A percentile compares a stretch with the other conserved stretches of the same genome.
Evolutionary conservation across 2,113 vertebrate genomes (phyloP).

Genomic region (Erpornis zantholeuca): DNA sequence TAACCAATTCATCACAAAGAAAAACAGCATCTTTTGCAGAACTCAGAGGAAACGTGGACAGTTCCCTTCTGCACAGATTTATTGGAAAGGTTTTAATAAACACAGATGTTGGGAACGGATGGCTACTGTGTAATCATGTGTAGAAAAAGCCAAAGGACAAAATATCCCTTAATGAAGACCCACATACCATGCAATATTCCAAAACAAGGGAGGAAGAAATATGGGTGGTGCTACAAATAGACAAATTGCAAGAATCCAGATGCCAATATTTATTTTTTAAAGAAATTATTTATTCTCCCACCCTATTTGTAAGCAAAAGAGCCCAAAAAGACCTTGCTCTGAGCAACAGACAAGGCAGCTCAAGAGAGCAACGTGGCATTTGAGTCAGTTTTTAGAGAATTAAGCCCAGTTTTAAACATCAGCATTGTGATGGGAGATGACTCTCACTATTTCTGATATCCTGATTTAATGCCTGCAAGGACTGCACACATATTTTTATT

Average conservation of each 20-base stretch:
- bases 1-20: neutral
- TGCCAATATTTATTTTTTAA: neutral
- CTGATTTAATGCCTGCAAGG: neutral
- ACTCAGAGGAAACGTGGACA: neutral
- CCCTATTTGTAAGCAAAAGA: neutral
- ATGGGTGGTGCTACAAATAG: neutral
- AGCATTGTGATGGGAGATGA: neutral
- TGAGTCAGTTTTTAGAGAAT: neutral
- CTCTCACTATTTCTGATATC: neutral
- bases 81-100: slow-evolving; percentile 62
- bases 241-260: neutral
- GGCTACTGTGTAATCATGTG: slow-evolving; percentile 64
- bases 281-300: neutral
- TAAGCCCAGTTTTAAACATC: neutral
- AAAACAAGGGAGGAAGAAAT: slow-evolving; percentile 20
- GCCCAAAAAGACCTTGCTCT: neutral
- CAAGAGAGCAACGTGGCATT: neutral
- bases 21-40: neutral
- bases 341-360: neutral
- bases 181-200: neutral
- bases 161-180: slow-evolving; percentile 31
- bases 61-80: slow-evolving; percentile 48
- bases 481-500: neutral
- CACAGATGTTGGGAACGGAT: slow-evolving; percentile 67
- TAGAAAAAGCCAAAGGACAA: slow-evolving; percentile 54